These are phyloP conservation scores for Junonia oenone DNA, from an alignment of 2,888 invertebrate genomes.

Conservation along the genomic window DNA sequence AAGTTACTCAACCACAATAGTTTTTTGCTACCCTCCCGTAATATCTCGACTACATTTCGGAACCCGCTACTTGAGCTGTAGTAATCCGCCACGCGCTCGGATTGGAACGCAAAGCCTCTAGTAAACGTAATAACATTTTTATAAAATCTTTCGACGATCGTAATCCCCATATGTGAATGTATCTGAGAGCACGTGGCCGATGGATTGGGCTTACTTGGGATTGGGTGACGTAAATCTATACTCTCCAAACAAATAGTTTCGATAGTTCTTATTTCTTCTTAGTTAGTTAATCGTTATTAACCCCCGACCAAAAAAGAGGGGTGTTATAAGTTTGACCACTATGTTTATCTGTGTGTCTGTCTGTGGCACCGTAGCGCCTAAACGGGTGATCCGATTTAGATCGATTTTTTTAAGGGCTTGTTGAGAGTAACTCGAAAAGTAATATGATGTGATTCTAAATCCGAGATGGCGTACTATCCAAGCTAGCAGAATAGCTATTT, in stretches of 20 bases:
- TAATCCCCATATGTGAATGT: conserved; percentile 31
- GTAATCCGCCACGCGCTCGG: conserved; percentile 29
- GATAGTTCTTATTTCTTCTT: background rate
- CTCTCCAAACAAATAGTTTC: conserved; percentile 2
- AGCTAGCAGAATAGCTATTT: no score
- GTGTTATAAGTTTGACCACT: no score
- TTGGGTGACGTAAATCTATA: conserved; percentile 7
- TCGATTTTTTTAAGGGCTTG: background rate
- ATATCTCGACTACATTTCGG: conserved; percentile 17
- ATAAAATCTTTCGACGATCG: conserved; percentile 31
- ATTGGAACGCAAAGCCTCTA: conserved; percentile 32
- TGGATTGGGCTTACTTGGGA: conserved; percentile 17
- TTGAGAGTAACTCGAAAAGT: no score
- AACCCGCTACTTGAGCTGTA: conserved; percentile 15
- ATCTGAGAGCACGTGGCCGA: conserved; percentile 18
- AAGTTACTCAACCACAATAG: no score
- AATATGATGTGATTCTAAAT: no score
- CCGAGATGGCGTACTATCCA: no score
- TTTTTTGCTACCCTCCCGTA: background rate
- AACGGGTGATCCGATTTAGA: no score
- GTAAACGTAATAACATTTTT: conserved; percentile 35
- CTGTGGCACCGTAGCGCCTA: no score
- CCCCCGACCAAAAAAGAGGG: no score
- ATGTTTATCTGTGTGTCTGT: no score
- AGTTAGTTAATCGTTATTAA: no score